Evolutionary conservation across 1,140 invertebrate species (phyloP).

Genomic region (Dendroctonus ponderosae): DNA sequence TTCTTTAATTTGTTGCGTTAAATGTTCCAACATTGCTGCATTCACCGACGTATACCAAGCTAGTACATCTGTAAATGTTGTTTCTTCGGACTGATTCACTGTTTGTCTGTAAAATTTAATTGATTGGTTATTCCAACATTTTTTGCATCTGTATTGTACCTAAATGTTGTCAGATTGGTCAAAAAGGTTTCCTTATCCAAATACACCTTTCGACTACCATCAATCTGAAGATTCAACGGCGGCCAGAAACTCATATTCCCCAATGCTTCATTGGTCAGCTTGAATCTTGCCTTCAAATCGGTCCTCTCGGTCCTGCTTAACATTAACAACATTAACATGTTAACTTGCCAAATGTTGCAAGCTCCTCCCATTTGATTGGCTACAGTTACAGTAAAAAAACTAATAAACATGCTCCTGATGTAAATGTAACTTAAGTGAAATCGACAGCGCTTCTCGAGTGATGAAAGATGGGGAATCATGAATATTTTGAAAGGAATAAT

Average conservation of each 20-base stretch:
- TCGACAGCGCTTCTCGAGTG: too few species aligned
- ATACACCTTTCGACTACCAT: conserved; percentile 58
- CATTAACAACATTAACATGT: too few species aligned
- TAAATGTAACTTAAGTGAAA: not conserved
- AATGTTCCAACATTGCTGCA: conserved; percentile 71
- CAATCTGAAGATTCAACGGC: conserved; percentile 59
- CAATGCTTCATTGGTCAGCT: conserved; percentile 68
- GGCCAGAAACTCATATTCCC: conserved; percentile 76
- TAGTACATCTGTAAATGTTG: conserved; percentile 70
- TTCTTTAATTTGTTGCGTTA: conserved; percentile 83
- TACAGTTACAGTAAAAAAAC: too few species aligned
- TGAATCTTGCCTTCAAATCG: conserved; percentile 71
- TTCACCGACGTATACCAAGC: conserved; percentile 81
- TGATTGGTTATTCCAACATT: too few species aligned
- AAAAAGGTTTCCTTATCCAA: conserved; percentile 66
- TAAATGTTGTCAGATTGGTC: conserved; percentile 65
- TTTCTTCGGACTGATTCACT: conserved; percentile 63
- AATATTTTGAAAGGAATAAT: too few species aligned
- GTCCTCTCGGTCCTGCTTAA: conserved; percentile 55
- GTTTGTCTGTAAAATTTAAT: conserved; percentile 53
- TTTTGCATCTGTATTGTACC: conserved; percentile 15
- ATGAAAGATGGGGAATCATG: too few species aligned
- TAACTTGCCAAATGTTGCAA: too few species aligned
- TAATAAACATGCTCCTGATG: not conserved
- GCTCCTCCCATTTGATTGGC: too few species aligned